phyloP scores from a whole-genome alignment of 1,140 invertebrate genomes.

The Melanaphis sacchari region DNA sequence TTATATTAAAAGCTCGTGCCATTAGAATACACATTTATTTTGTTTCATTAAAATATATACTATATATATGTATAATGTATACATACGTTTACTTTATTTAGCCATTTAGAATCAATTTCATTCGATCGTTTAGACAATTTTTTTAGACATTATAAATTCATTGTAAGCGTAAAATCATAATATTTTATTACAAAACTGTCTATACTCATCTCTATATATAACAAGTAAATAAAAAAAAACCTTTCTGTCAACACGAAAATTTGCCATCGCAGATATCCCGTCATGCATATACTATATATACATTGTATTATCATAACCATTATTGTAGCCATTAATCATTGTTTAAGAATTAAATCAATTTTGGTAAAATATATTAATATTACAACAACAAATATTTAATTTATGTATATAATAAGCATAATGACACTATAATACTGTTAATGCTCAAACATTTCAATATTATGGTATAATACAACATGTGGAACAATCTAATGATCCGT shows the following conservation, averaged over 20 bases:
- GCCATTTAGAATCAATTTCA: slow-evolving; percentile 22
- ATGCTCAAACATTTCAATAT: not conserved
- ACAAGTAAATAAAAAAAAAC: slow-evolving; percentile 10
- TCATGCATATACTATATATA: not conserved
- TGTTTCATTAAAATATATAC: not conserved
- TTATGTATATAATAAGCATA: not conserved
- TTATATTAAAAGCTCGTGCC: not conserved
- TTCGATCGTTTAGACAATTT: not conserved
- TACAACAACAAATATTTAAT: not conserved
- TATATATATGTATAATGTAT: not conserved
- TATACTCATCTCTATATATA: not conserved
- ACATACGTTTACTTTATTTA: not conserved
- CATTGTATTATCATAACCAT: not conserved
- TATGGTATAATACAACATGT: not conserved
- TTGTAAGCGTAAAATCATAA: not conserved
- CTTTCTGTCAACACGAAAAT: not conserved
- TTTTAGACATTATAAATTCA: slow-evolving; percentile 39
- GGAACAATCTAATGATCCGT: not conserved
- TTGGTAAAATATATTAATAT: not conserved
- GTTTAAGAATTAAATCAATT: not conserved
- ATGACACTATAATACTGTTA: not conserved
- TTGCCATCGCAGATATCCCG: not conserved
- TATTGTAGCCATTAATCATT: not conserved
- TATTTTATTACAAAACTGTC: slow-evolving; percentile 47
- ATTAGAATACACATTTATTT: not conserved